These are phyloP conservation scores for Mallotus villosus DNA, from an alignment of 2,797 vertebrate species.

Conservation along the genomic window DNA sequence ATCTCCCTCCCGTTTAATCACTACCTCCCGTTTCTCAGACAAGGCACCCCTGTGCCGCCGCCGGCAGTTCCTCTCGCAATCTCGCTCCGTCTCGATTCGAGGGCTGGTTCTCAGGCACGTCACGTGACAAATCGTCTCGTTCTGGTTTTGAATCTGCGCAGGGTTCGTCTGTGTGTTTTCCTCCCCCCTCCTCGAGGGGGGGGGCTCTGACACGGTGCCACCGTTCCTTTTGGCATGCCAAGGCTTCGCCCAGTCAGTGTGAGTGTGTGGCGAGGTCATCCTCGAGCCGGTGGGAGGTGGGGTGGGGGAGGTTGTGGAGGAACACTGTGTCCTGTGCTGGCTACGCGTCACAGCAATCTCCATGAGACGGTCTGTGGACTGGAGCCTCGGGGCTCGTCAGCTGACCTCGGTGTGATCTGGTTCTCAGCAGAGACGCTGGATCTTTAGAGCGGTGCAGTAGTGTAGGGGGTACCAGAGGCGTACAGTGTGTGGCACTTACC, in stretches of 20 bases:
- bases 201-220: too few relatives aligned
- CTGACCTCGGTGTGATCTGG: conserved; percentile 16
- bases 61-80: not conserved
- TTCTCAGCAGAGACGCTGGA: not conserved
- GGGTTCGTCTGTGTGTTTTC: not conserved
- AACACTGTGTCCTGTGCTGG: not conserved
- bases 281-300: too few relatives aligned
- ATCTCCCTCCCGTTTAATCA: not conserved
- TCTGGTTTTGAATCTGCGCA: not conserved
- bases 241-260: too few relatives aligned
- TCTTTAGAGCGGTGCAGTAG: conserved; percentile 7
- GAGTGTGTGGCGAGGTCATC: too few relatives aligned
- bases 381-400: not conserved
- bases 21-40: not conserved
- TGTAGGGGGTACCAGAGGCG: not conserved
- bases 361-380: not conserved
- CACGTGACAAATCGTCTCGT: too few relatives aligned
- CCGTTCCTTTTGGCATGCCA: too few relatives aligned
- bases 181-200: too few relatives aligned
- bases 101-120: not conserved
- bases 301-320: not conserved
- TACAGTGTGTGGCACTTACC: not conserved
- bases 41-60: not conserved
- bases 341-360: not conserved
- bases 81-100: not conserved